Percentiles rank a stretch among this genome's conserved stretches.
Evolutionary conservation across 1,140 invertebrate genomes (phyloP).

Genomic region (Helicoverpa armigera): DNA sequence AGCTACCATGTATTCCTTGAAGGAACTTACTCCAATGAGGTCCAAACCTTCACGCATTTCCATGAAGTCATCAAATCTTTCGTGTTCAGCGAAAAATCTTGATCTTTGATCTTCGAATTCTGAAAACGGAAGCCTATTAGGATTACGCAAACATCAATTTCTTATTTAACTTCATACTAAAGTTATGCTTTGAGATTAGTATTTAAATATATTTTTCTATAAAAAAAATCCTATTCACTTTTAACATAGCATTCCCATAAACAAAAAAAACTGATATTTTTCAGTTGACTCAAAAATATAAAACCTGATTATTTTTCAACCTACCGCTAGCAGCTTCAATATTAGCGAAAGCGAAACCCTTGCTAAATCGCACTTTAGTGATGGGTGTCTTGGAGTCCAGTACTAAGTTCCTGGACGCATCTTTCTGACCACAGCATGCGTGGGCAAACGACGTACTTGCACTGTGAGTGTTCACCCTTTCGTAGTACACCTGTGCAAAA

Average conservation of each 20-base stretch:
- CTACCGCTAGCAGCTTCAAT: constrained; percentile 90
- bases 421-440: constrained; percentile 92
- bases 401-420: constrained; percentile 92
- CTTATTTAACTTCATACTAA: too few species aligned
- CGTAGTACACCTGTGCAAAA: constrained; percentile 91
- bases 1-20: constrained; percentile 90
- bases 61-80: constrained; percentile 95
- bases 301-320: not conserved
- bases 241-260: too few species aligned
- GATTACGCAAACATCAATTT: not conserved
- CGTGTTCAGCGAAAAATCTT: constrained; percentile 94
- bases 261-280: too few species aligned
- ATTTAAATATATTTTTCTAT: too few species aligned
- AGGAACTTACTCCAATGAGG: constrained; percentile 87
- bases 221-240: too few species aligned
- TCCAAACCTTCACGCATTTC: constrained; percentile 96
- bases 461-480: constrained; percentile 93
- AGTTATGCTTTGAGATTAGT: too few species aligned
- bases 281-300: too few species aligned
- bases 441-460: constrained; percentile 93
- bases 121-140: constrained; percentile 63
- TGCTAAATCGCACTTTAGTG: constrained; percentile 92
- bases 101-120: constrained; percentile 95
- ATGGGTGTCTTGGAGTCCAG: constrained; percentile 90
- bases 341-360: constrained; percentile 94